A percentile compares a stretch with the other conserved stretches of the same genome.
Conservation (phyloP, 2,113 vertebrate genomes). For the Hemicordylus capensis region DNA sequence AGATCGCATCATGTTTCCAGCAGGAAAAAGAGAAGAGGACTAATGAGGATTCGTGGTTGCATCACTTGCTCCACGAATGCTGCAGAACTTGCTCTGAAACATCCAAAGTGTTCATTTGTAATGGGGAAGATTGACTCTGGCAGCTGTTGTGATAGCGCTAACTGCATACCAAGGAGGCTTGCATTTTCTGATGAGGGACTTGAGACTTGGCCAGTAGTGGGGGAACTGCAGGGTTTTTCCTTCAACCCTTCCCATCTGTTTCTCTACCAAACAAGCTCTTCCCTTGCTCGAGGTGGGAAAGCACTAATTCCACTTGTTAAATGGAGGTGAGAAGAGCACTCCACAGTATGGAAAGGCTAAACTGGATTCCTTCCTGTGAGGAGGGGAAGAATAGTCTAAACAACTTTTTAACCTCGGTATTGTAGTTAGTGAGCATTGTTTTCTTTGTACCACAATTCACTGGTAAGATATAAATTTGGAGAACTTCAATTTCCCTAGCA, state of each 20-base stretch:
- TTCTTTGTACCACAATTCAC: neutral
- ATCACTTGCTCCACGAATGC: slow-evolving; percentile 22
- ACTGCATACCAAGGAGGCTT: neutral
- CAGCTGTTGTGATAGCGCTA: slow-evolving; percentile 3
- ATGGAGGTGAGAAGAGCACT: slow-evolving; percentile 60
- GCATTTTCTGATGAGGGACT: slow-evolving; percentile 25
- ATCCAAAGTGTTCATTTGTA: slow-evolving; percentile 33
- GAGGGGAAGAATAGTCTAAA: slow-evolving; percentile 43
- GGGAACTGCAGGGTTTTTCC: slow-evolving; percentile 19
- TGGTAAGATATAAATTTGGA: neutral
- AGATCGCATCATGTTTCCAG: neutral
- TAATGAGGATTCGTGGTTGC: slow-evolving; percentile 33
- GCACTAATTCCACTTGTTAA: slow-evolving; percentile 47
- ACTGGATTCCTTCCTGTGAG: neutral
- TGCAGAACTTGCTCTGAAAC: slow-evolving; percentile 11
- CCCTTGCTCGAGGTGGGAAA: slow-evolving; percentile 43
- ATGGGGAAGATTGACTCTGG: slow-evolving; percentile 19
- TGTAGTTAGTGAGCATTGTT: slow-evolving; percentile 31
- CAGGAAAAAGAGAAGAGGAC: neutral
- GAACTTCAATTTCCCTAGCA: neutral
- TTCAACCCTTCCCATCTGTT: slow-evolving; percentile 11
- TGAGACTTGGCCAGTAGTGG: slow-evolving; percentile 28
- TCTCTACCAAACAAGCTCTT: slow-evolving; percentile 50
- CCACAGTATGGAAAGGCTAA: slow-evolving; percentile 57
- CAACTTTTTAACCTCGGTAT: slow-evolving; percentile 40